Evolutionary conservation across 2,888 invertebrate species (phyloP).

Genomic region (Mimachlamys varia): DNA sequence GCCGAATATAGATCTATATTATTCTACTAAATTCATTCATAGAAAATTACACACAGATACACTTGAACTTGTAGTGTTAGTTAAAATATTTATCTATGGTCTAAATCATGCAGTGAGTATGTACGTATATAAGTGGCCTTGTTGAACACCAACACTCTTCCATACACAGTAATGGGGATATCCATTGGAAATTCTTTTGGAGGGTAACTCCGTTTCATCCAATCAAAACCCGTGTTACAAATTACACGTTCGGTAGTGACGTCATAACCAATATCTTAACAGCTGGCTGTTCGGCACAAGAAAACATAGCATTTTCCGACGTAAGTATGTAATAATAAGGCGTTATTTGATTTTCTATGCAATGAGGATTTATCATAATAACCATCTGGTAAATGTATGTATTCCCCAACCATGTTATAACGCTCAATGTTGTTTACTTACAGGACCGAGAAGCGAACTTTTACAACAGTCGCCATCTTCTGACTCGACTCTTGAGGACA

Average conservation of each 20-base stretch:
- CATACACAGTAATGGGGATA: neutral
- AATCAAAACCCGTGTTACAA: slow-evolving; percentile 50
- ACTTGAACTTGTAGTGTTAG: no score
- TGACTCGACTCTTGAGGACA: neutral
- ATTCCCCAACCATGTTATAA: neutral
- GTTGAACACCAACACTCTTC: neutral
- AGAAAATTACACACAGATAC: no score
- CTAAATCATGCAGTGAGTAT: no score
- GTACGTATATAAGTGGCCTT: neutral
- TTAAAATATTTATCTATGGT: no score
- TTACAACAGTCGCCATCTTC: slow-evolving; percentile 18
- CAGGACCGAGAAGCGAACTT: slow-evolving; percentile 12
- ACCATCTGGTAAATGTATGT: neutral
- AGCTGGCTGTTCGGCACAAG: slow-evolving; percentile 20
- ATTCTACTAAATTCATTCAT: no score
- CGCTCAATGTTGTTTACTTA: neutral
- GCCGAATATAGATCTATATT: no score
- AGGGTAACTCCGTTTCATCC: slow-evolving; percentile 53
- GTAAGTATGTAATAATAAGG: neutral
- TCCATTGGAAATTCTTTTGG: slow-evolving; percentile 8
- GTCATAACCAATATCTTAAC: slow-evolving; percentile 27
- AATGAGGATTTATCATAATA: neutral
- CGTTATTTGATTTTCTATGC: neutral
- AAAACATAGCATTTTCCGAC: slow-evolving; percentile 3
- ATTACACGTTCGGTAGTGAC: slow-evolving; percentile 38